Evolutionary conservation across 1,140 invertebrate genomes (phyloP), one percentile per base, ranked within the genome.

Genomic region (Theocolax elegans): DNA sequence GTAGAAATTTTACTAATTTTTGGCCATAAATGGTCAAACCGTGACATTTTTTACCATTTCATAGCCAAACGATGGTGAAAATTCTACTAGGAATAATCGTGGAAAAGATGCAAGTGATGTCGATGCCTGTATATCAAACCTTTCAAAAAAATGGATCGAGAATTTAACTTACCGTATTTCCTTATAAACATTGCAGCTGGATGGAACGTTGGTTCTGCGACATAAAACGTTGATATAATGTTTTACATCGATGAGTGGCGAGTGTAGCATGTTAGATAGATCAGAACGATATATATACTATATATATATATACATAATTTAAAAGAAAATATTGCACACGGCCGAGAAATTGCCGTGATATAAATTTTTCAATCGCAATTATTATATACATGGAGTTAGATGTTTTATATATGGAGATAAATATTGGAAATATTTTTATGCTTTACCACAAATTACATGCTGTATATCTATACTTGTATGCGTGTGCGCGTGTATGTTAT

Each of bases 231-330:
- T 44, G 3, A n/a, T n/a, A n/a, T 25, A 44, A 56, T 15, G 38
- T n/a, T 67, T 67, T 48, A 58, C 17, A 67, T 67, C 64, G 38
- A 58, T 67, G n/a, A 59, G n/a, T 40, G 12, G 1, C n/a, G n/a
- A n/a, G n/a, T n/a, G n/a, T 48, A 67, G n/a, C n/a, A n/a, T n/a
- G n/a, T n/a, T n/a, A 19, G 2, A 7, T 38, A 59, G 4, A 19
- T 21, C 6, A 17, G 15, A 67, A n/a, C 13, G 19, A 38, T 59
- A 19, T 38, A 62, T 68, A 62, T 44, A 40, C 25, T 51, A 42
- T 23, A 21, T 35, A 23, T 46, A n/a, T 35, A 48, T 58, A 67
- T 13, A 35, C 38, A 23, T 19, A 44, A 35, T 35, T 35, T 13
- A 21, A 35, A 2, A 48, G 29, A 51, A 21, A 31, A 62, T 29